These are phyloP conservation scores for Fistularia tabacaria DNA, from an alignment of 2,797 vertebrate species.

Conservation along the genomic window DNA sequence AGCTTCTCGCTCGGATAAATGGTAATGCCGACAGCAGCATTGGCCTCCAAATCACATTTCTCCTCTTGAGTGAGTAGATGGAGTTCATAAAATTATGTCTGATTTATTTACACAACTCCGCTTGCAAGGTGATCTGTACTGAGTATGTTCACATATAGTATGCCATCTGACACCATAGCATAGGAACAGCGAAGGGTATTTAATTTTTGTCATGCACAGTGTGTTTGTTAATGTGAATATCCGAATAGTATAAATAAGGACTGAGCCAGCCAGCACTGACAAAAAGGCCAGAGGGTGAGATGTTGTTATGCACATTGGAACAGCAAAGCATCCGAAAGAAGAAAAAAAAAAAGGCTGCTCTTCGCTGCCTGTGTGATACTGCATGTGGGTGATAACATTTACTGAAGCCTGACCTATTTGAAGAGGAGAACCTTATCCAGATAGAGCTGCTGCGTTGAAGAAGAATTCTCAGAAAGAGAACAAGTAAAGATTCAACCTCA, in stretches of 20 bases:
- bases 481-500: neutral
- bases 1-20: too few relatives aligned
- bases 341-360: conserved; percentile 16
- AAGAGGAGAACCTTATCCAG: conserved; percentile 14
- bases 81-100: too few relatives aligned
- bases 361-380: conserved; percentile 21
- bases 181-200: too few relatives aligned
- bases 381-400: conserved; percentile 44
- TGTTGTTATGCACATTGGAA: conserved; percentile 37
- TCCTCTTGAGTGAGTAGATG: too few relatives aligned
- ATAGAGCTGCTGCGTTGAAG: conserved; percentile 1
- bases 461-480: neutral
- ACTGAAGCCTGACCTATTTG: conserved; percentile 35
- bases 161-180: too few relatives aligned
- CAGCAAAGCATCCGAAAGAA: conserved; percentile 26
- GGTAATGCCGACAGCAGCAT: too few relatives aligned
- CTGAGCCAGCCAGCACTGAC: conserved; percentile 14
- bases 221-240: conserved; percentile 20
- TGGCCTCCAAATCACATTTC: too few relatives aligned
- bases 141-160: too few relatives aligned
- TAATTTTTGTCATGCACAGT: conserved; percentile 9
- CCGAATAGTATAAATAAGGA: conserved; percentile 20
- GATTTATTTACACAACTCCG: too few relatives aligned
- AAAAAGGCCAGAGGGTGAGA: conserved; percentile 31
- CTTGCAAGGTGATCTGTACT: too few relatives aligned